These are phyloP conservation scores for Tauraco erythrolophus DNA, from an alignment of 2,113 vertebrate species.

Conservation along the genomic window DNA sequence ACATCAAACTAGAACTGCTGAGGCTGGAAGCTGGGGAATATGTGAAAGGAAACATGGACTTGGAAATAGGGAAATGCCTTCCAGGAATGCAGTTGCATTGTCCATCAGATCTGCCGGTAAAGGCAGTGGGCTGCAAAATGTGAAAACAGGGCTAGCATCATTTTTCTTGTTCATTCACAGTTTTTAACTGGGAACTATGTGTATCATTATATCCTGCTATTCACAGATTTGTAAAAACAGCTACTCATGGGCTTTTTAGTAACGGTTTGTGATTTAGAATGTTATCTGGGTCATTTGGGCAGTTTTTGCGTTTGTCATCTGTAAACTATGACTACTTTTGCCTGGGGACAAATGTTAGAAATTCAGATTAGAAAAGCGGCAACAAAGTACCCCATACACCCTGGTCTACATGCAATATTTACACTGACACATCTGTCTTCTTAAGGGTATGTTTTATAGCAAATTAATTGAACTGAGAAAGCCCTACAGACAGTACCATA, in stretches of 20 bases:
- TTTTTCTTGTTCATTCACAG: rapidly evolving
- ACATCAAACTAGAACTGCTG: not conserved
- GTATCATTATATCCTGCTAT: not conserved
- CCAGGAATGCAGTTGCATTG: not conserved
- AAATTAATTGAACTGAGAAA: not conserved
- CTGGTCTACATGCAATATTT: rapidly evolving
- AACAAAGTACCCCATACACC: not conserved
- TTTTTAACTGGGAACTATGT: not conserved
- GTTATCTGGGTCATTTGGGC: not conserved
- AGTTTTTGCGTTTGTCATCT: not conserved
- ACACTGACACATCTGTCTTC: rapidly evolving
- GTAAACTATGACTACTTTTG: not conserved
- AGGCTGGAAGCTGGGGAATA: not conserved
- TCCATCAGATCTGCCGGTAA: too few species aligned
- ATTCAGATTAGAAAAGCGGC: not conserved
- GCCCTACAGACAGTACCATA: rapidly evolving
- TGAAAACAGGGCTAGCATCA: not conserved
- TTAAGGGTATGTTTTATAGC: not conserved
- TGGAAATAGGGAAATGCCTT: not conserved
- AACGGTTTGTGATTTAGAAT: not conserved
- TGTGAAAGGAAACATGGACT: not conserved
- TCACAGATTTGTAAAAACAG: not conserved
- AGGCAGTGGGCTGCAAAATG: not conserved
- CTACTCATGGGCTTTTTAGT: not conserved
- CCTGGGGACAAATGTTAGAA: not conserved